Conservation (phyloP, 2,797 vertebrate genomes). For the Liparis tanakae region DNA sequence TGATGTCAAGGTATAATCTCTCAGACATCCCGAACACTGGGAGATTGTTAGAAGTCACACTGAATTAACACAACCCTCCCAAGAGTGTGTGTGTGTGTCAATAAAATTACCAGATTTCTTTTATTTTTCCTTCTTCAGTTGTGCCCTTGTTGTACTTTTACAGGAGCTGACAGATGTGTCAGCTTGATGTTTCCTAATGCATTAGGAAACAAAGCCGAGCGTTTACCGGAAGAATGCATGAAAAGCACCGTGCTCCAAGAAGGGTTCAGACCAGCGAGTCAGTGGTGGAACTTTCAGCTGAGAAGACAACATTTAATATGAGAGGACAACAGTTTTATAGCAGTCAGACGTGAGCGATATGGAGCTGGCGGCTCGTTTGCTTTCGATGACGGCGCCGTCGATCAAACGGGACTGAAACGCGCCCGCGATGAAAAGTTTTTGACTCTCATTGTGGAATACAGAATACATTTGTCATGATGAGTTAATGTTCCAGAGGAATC, state of each 20-base stretch:
- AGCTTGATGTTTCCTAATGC: background rate
- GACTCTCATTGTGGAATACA: background rate
- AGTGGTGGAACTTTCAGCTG: background rate
- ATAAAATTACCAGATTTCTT: background rate
- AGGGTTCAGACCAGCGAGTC: background rate
- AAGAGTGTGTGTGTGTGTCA: background rate
- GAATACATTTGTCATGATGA: background rate
- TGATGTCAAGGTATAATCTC: constrained; percentile 19
- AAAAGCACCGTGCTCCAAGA: background rate
- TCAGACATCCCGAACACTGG: background rate
- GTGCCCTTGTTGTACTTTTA: background rate
- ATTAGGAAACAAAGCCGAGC: constrained; percentile 6
- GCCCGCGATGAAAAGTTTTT: background rate
- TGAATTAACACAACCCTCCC: constrained; percentile 32
- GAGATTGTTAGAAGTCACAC: constrained; percentile 25
- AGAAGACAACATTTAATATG: background rate
- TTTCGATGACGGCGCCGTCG: background rate
- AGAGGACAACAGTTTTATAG: background rate
- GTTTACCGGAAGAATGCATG: background rate
- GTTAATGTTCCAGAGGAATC: background rate
- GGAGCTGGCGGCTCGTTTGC: background rate
- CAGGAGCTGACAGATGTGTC: background rate
- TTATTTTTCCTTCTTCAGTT: background rate
- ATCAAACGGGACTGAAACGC: background rate
- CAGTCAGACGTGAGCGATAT: background rate